Evolutionary conservation across 2,113 vertebrate species (phyloP).

Genomic region (Paedocypris sp.): DNA sequence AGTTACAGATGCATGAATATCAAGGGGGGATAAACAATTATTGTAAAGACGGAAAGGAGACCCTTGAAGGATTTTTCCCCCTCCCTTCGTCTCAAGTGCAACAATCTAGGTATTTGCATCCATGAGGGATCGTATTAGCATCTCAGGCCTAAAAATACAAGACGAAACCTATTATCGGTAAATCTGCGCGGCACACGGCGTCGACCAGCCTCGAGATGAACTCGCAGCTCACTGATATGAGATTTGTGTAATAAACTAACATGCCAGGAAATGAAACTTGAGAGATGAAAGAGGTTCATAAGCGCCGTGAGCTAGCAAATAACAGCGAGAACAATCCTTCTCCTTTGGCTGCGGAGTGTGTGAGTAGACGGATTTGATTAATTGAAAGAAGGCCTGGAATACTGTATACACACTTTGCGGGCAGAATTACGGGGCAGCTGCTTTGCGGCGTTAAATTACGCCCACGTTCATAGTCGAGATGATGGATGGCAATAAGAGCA

Average conservation of each 20-base stretch:
- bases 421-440: conserved; percentile 12
- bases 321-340: neutral
- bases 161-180: neutral
- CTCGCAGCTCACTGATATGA: neutral
- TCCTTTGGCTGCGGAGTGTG: neutral
- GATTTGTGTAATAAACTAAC: conserved; percentile 2
- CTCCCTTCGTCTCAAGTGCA: neutral
- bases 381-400: conserved; percentile 12
- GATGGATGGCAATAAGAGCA: conserved; percentile 27
- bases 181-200: neutral
- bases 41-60: conserved; percentile 9
- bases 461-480: conserved; percentile 25
- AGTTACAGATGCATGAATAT: conserved; percentile 26
- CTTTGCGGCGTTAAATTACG: conserved; percentile 34
- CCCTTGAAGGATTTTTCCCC: conserved; percentile 8
- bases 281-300: neutral
- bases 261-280: neutral
- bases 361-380: conserved; percentile 13
- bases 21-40: conserved; percentile 7
- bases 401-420: neutral
- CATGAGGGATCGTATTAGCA: neutral
- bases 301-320: neutral
- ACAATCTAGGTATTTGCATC: neutral
- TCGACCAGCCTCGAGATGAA: neutral
- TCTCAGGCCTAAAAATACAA: neutral